phyloP scores from a whole-genome alignment of 2,113 vertebrate genomes.

The Pithys albifrons region DNA sequence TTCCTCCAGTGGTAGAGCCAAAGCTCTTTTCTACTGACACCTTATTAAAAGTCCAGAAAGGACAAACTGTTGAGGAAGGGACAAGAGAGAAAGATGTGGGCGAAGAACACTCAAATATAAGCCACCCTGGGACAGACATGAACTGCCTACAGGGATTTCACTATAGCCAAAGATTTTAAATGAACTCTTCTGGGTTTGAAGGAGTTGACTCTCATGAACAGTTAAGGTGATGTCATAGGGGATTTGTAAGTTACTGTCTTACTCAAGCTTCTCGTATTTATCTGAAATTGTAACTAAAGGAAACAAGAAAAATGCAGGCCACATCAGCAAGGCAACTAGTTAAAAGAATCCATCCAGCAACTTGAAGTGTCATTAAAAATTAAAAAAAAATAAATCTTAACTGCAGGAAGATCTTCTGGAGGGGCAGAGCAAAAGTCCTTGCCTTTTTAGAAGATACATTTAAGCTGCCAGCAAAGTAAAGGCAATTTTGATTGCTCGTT shows the following conservation, averaged over 20 bases:
- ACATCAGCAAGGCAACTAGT: neutral
- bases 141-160: neutral
- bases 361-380: neutral
- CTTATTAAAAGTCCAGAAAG: neutral
- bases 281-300: neutral
- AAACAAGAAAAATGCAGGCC: neutral
- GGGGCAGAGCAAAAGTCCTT: neutral
- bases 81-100: neutral
- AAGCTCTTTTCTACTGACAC: neutral
- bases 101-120: neutral
- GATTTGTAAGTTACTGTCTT: neutral
- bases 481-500: slow-evolving; percentile 15
- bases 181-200: neutral
- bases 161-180: neutral
- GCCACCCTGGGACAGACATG: neutral
- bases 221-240: neutral
- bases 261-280: neutral
- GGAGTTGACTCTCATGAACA: neutral
- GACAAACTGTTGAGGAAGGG: neutral
- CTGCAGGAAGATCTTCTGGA: neutral
- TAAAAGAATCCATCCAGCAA: neutral
- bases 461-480: slow-evolving; percentile 41
- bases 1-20: neutral
- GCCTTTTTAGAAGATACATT: slow-evolving; percentile 6
- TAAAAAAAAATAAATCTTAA: neutral